Evolutionary conservation across 2,888 invertebrate genomes (phyloP).

Genomic region (Limnephilus auricula): DNA sequence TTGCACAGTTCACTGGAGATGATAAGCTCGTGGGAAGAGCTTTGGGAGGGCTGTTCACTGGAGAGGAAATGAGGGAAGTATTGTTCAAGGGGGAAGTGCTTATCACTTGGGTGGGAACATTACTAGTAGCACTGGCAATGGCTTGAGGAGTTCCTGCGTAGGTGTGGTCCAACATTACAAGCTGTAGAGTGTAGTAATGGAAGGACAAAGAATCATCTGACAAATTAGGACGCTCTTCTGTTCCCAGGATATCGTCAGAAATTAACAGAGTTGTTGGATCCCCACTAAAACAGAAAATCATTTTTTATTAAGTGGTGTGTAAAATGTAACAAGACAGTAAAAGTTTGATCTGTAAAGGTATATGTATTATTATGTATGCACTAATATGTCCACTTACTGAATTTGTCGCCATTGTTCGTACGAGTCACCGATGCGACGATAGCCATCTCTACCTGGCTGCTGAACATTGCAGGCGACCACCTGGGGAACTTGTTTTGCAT

Average conservation of each 20-base stretch:
- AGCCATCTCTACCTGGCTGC: slow-evolving; percentile 7
- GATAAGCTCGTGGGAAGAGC: slow-evolving; percentile 31
- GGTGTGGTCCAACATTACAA: slow-evolving; percentile 76
- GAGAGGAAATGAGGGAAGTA: neutral
- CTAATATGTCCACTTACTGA: slow-evolving; percentile 59
- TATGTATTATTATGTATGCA: neutral
- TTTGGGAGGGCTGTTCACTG: slow-evolving; percentile 68
- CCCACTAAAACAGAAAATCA: slow-evolving; percentile 70
- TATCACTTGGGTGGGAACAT: slow-evolving; percentile 69
- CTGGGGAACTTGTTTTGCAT: slow-evolving; percentile 4
- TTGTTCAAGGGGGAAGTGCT: slow-evolving; percentile 71
- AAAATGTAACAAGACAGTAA: slow-evolving; percentile 4
- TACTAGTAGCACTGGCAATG: slow-evolving; percentile 66
- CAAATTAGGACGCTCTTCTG: slow-evolving; percentile 76
- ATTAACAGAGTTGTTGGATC: slow-evolving; percentile 75
- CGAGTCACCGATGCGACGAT: neutral
- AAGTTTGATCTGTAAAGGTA: neutral
- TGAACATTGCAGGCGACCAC: neutral
- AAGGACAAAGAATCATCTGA: slow-evolving; percentile 75
- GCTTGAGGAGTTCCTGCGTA: slow-evolving; percentile 73
- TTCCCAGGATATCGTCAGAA: slow-evolving; percentile 76
- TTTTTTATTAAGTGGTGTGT: neutral
- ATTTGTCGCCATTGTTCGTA: slow-evolving; percentile 57
- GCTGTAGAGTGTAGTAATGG: slow-evolving; percentile 74
- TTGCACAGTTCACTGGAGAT: slow-evolving; percentile 69